phyloP scores from a whole-genome alignment of 53 echinoderm and acorn worm species.

The Echinarachnius parma region DNA sequence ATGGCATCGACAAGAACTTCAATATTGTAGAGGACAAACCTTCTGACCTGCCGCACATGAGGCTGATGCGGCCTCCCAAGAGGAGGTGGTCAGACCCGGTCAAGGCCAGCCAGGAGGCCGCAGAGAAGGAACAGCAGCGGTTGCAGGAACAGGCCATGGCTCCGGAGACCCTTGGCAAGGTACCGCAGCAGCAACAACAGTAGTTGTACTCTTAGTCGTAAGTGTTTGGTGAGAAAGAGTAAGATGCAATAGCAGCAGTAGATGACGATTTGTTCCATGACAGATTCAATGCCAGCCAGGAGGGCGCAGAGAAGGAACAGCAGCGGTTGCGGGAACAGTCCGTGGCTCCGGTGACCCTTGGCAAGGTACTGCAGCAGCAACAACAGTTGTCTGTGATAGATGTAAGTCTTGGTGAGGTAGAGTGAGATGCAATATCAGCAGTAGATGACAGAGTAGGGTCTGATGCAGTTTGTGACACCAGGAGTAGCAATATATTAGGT shows the following conservation, averaged over 20 bases:
- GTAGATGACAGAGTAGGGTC: too few relatives aligned
- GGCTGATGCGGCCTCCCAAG: constrained; percentile 70
- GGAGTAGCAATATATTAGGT: too few relatives aligned
- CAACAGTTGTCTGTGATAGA: constrained; percentile 9
- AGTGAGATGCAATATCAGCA: too few relatives aligned
- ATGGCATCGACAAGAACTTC: constrained; percentile 30
- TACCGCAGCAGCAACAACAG: constrained; percentile 29
- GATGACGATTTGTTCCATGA: too few relatives aligned
- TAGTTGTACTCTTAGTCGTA: neutral
- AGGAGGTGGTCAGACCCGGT: constrained; percentile 92
- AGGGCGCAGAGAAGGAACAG: constrained; percentile 20
- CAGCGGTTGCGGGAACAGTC: neutral
- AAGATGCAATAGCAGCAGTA: too few relatives aligned
- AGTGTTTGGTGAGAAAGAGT: neutral
- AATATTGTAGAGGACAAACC: constrained; percentile 22
- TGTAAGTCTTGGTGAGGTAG: too few relatives aligned
- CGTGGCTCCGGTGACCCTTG: constrained; percentile 28
- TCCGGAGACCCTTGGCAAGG: constrained; percentile 39
- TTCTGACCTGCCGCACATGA: constrained; percentile 32
- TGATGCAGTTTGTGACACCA: too few relatives aligned
- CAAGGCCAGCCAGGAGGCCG: constrained; percentile 52
- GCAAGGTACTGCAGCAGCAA: constrained; percentile 39
- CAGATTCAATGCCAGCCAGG: constrained; percentile 62
- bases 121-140: constrained; percentile 8
- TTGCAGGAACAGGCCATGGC: neutral